Conservation (phyloP, 2,797 vertebrate species). For the Spheniscus humboldti region DNA sequence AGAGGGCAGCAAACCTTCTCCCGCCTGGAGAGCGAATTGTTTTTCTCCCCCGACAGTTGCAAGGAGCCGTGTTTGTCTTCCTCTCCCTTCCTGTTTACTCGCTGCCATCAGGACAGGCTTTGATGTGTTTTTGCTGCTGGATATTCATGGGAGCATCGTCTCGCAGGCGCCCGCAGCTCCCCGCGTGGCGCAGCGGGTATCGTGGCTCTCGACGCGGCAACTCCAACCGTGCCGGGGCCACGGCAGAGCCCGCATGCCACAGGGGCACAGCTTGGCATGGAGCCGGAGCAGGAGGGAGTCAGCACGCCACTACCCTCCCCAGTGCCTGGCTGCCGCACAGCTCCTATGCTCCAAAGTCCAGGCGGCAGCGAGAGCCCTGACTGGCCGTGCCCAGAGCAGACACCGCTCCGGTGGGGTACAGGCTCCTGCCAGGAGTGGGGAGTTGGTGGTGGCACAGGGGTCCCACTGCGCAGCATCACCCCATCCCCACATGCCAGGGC, state of each 20-base stretch:
- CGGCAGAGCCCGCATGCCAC: accelerated
- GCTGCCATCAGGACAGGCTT: constrained; percentile 48
- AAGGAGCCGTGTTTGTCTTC: constrained; percentile 40
- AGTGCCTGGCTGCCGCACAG: not conserved
- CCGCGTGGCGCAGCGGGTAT: not conserved
- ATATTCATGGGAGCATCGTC: not conserved
- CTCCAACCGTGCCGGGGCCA: not conserved
- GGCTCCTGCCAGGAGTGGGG: not conserved
- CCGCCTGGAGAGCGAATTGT: constrained; percentile 25
- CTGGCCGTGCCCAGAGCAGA: accelerated
- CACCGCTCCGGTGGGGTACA: accelerated
- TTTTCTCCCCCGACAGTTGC: constrained; percentile 20
- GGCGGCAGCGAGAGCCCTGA: not conserved
- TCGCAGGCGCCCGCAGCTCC: not conserved
- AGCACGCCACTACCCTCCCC: not conserved
- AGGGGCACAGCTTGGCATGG: accelerated
- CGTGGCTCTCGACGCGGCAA: accelerated
- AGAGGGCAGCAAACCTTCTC: constrained; percentile 18
- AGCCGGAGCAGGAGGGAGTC: not conserved
- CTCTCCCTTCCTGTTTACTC: constrained; percentile 66
- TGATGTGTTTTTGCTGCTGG: constrained; percentile 49
- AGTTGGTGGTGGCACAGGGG: not conserved
- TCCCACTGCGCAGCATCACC: not conserved
- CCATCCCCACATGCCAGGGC: accelerated
- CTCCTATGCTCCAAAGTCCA: constrained; percentile 14